Percentiles rank a stretch among this genome's conserved stretches.
Evolutionary conservation across 2,888 invertebrate genomes (phyloP).

Genomic region (Drosophila colorata): DNA sequence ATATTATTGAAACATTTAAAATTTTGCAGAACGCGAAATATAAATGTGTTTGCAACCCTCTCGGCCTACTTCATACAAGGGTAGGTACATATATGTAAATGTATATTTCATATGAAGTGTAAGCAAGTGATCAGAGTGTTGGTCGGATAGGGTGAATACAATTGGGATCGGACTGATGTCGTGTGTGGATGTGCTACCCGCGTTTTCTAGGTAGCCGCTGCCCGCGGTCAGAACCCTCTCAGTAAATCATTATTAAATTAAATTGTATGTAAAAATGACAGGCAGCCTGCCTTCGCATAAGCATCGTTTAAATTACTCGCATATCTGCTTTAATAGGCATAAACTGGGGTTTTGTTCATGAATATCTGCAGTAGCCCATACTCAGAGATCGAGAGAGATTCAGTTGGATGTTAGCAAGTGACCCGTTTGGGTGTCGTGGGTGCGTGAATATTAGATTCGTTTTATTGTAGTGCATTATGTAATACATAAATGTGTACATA

Average conservation of each 20-base stretch:
- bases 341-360: conserved; percentile 34
- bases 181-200: conserved; percentile 8
- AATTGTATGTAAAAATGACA: conserved; percentile 69
- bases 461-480: conserved; percentile 15
- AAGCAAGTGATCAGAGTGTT: conserved; percentile 35
- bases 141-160: conserved; percentile 30
- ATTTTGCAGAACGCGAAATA: not conserved
- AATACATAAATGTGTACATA: conserved; percentile 9
- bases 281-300: conserved; percentile 41
- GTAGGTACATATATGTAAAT: conserved; percentile 8
- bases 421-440: conserved; percentile 60
- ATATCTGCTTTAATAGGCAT: conserved; percentile 52
- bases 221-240: conserved; percentile 56
- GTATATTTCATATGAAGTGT: conserved; percentile 18
- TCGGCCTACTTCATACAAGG: conserved; percentile 14
- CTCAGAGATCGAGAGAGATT: conserved; percentile 34
- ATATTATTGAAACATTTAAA: conserved; percentile 14
- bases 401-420: conserved; percentile 63
- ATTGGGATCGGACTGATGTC: conserved; percentile 26
- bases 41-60: conserved; percentile 23
- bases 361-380: conserved; percentile 19
- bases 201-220: conserved; percentile 27
- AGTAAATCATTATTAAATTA: conserved; percentile 79
- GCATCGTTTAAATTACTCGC: conserved; percentile 49
- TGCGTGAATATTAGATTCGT: conserved; percentile 33